Evolutionary conservation across 2,888 invertebrate genomes (phyloP), one percentile per base, ranked within the genome.

Genomic region (Enchytraeus crypticus): DNA sequence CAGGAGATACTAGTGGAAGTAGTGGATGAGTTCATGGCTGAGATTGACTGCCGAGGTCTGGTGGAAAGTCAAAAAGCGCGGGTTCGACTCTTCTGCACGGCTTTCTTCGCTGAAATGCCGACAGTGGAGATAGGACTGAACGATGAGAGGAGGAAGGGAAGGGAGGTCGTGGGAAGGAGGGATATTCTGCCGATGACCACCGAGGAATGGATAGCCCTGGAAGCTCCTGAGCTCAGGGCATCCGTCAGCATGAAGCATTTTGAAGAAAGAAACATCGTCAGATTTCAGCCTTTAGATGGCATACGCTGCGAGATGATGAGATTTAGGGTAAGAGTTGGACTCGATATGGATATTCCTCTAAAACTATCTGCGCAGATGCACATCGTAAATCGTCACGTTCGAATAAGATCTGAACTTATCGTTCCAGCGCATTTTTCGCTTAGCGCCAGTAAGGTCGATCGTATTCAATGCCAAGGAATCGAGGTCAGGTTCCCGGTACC

Each of bases 21-120:
- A 23, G 29, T 60, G n/a, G 60, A 60, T 29, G 60, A 60, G 21
- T 60, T 38, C 55, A 32, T 26, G 5, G 53, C 53, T 18, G 54
- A 60, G 32, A n/a, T 60, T 30, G 53, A 30, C 53, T 59, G 26
- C 21, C 38, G 27, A 5, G 54, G 55, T 8, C 32, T 32, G 23
- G 55, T 55, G n/a, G 32, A 45, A 27, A 1, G 21, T 3, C 55
- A 54, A 23, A 54, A 54, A 38, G 55, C 55, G 11, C 33, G 55
- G 11, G 55, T 54, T 38, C 11, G 55, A 23, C 27, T 54, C 33
- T 54, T 54, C 43, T 54, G 55, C 26, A 38, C 27, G 21, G 55
- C 55, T 23, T 54, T 54, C 43, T 38, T 54, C 2, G 32, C 55
- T 8, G 55, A 38, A 8, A 33, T 32, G 34, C 55, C 55, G 11